Evolutionary conservation across 1,140 invertebrate genomes (phyloP), one percentile per base, ranked within the genome.

Genomic region (Megalonaias nervosa): DNA sequence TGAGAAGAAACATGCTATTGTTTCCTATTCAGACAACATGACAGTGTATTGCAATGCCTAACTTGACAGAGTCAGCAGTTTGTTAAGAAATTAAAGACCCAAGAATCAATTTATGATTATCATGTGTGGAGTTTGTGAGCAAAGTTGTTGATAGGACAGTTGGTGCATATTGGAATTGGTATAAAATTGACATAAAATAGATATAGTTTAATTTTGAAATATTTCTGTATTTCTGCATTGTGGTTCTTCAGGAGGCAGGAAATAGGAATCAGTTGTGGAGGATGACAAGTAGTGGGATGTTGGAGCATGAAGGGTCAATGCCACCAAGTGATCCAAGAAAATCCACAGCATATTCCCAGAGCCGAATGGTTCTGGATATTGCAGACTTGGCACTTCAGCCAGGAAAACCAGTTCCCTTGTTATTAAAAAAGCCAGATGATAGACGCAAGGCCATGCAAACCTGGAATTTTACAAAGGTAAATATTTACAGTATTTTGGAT

Each of bases 241-340:
- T 48, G 48, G 57, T 23, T 58, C 67, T 67, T 14, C 75, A 92
- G 89, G 94, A 97, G 87, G 94, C 93, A 2, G 97, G 97, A 1
- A 95, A 95, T 86, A 93, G 97, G 77, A 95, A 94, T 0, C 98
- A 99, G 90, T 89, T 99, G n/a, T 99, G 98, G 98, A 92, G 97
- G 26, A 96, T 98, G 93, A 98, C 96, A 65, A 93, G 94, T 0
- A 94, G 94, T 82, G 96, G 96, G 3, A 95, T 97, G 90, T 91
- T 99, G 56, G 95, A 98, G 83, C 98, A 99, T 89, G 97, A 99
- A 92, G 98, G 98, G 78, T 95, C 95, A 14, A 91, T 92, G 77
- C 91, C 93, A 17, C 93, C 93, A 6, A 81, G 91, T 57, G 93
- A 94, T 84, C 92, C 92, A 9, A 85, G 87, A 65, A 84, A 82